phyloP scores from a whole-genome alignment of 1,140 invertebrate species.

The Apis mellifera region DNA sequence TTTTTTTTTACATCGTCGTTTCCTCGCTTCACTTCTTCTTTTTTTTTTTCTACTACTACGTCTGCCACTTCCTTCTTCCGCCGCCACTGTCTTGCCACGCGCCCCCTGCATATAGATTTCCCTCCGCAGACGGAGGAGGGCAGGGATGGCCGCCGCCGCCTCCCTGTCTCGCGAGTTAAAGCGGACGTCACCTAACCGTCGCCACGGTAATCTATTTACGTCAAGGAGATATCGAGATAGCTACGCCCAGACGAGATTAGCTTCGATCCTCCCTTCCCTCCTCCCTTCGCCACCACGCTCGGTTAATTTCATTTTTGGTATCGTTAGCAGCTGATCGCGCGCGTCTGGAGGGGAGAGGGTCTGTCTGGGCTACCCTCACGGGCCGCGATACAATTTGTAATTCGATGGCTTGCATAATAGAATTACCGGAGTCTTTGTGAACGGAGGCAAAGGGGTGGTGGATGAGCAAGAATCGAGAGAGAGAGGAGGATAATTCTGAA shows the following conservation, averaged over 20 bases:
- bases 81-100: conserved; percentile 18
- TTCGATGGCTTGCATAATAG: conserved; percentile 42
- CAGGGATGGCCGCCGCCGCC: neutral
- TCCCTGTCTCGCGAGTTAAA: conserved; percentile 44
- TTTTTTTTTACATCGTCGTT: conserved; percentile 7
- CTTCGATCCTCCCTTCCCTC: conserved; percentile 41
- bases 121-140: neutral
- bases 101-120: conserved; percentile 39
- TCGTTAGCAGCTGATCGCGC: conserved; percentile 42
- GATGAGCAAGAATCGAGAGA: neutral
- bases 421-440: conserved; percentile 36
- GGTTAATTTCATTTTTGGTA: conserved; percentile 64
- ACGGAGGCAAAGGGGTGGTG: neutral
- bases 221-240: conserved; percentile 65
- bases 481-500: conserved; percentile 18
- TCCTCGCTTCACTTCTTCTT: neutral
- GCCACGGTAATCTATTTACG: conserved; percentile 63
- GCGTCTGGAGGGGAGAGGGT: neutral
- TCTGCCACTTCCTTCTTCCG: too few species aligned
- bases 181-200: conserved; percentile 56
- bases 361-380: neutral
- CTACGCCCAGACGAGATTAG: conserved; percentile 57
- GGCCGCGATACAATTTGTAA: conserved; percentile 38
- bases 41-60: neutral
- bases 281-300: conserved; percentile 17